Base-by-base conservation (phyloP, 2,888 invertebrate genomes). In the Metalampra italica region DNA sequence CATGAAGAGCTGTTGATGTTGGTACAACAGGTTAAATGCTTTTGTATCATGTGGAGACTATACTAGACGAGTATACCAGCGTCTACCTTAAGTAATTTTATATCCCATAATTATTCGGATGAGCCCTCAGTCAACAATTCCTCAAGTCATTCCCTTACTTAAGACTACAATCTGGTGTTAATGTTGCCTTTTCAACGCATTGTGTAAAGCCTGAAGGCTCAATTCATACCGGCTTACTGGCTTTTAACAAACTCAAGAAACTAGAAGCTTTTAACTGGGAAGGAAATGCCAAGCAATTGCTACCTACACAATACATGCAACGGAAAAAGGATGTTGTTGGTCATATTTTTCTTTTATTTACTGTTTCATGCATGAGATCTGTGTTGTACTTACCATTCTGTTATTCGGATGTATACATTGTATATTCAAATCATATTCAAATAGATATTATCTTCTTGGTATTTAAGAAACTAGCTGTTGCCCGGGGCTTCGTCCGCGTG, bases 151-250 rank as follows among this genome's bases (percentile, higher is more conserved):
- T 76, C 74, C 76, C 66, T 78, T 75, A 71, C 78, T 79, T 78
- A 75, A 72, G 72, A 68, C 76, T 76, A 64, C 75, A 79, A 78
- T 79, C 76, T 78, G 75, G 67, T 71, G 71, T 73, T 81, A 80
- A 81, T 80, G 78, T 75, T 78, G 69, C 78, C 76, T 78, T 76
- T 74, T 76, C 72, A 80, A 68, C 60, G 76, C 66, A 83, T 84
- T 83, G 83, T 84, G 66, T 59, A 60, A 60, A 52, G 61, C 53
- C 64, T 57, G 71, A 64, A 71, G 69, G 70, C 74, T 71, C 75
- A 78, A 78, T 80, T 77, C 75, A 78, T 75, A 64, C 70, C 66
- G 71, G 71, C 68, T 78, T 68, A 71, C 73, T 64, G 68, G 79
- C 79, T 78, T 79, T 80, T 77, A 78, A 76, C 78, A 77, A 76